Percentiles rank a stretch among this genome's conserved stretches.
phyloP scores from a whole-genome alignment of 2,113 vertebrate species.

The Cyanistes caeruleus region DNA sequence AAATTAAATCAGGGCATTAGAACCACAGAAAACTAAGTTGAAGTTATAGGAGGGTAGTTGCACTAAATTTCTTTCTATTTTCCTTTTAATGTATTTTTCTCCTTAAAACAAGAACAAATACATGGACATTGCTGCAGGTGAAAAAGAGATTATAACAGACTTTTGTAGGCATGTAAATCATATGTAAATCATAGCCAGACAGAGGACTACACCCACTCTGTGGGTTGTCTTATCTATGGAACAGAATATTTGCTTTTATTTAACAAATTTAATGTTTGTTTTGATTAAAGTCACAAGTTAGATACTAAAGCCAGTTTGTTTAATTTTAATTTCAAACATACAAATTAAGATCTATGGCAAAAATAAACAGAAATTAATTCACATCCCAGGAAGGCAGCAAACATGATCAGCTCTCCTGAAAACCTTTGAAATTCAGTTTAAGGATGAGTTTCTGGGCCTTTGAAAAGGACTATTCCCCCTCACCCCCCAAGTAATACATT shows the following conservation, averaged over 20 bases:
- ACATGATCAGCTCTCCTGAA: background rate
- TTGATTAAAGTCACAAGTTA: background rate
- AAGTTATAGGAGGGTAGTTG: background rate
- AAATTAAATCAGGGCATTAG: conserved; percentile 57
- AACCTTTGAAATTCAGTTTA: background rate
- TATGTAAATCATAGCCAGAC: background rate
- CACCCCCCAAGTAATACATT: background rate
- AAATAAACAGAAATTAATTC: background rate
- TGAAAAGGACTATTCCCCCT: background rate
- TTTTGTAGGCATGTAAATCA: background rate
- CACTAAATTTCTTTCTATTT: background rate
- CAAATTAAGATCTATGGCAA: background rate
- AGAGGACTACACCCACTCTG: background rate
- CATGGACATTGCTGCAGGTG: background rate
- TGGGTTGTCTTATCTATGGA: background rate
- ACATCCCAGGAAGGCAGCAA: background rate
- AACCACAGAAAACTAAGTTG: conserved; percentile 32
- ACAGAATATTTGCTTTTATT: background rate
- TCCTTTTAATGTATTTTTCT: background rate
- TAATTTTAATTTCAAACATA: background rate
- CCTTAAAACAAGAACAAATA: background rate
- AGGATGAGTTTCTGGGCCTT: background rate
- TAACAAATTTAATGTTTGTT: background rate
- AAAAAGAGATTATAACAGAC: background rate
- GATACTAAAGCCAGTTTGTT: background rate